A percentile compares a stretch with the other conserved stretches of the same genome.
These are phyloP conservation scores for Trypoxylon attenuatum DNA, from an alignment of 2,888 invertebrate species.

Conservation along the genomic window DNA sequence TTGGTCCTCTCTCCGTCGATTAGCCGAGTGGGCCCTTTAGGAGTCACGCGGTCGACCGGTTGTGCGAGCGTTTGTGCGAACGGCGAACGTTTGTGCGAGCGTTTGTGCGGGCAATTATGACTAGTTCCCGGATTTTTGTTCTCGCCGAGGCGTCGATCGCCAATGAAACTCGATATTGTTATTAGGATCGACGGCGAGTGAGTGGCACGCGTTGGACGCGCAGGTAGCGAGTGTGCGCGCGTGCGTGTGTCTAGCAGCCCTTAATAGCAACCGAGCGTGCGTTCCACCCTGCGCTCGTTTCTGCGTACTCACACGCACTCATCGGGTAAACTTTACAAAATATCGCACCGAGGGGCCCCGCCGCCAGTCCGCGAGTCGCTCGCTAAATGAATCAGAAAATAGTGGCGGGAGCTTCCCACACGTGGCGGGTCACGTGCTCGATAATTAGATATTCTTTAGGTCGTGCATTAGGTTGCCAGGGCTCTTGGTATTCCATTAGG, in stretches of 20 bases:
- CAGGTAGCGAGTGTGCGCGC: conserved; percentile 31
- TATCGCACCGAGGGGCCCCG: conserved; percentile 68
- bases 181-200: conserved; percentile 46
- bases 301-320: no score
- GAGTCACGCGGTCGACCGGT: not conserved
- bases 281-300: conserved; percentile 71
- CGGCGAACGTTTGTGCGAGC: not conserved
- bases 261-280: conserved; percentile 70
- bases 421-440: conserved; percentile 73
- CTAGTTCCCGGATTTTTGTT: conserved; percentile 26
- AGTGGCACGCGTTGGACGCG: conserved; percentile 33
- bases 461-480: conserved; percentile 61
- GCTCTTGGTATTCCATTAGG: conserved; percentile 60
- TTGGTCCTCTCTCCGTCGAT: not conserved
- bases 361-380: conserved; percentile 37
- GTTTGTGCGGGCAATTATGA: conserved; percentile 24
- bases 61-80: not conserved
- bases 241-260: conserved; percentile 35
- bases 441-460: conserved; percentile 75
- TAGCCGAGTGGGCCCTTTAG: not conserved
- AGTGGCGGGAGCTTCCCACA: conserved; percentile 71
- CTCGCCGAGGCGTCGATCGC: conserved; percentile 1
- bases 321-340: conserved; percentile 72
- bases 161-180: conserved; percentile 35
- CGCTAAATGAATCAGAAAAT: conserved; percentile 72